Percentiles rank a stretch among this genome's conserved stretches.
Evolutionary conservation across 2,113 vertebrate genomes (phyloP).

Genomic region (Pterocles gutturalis): DNA sequence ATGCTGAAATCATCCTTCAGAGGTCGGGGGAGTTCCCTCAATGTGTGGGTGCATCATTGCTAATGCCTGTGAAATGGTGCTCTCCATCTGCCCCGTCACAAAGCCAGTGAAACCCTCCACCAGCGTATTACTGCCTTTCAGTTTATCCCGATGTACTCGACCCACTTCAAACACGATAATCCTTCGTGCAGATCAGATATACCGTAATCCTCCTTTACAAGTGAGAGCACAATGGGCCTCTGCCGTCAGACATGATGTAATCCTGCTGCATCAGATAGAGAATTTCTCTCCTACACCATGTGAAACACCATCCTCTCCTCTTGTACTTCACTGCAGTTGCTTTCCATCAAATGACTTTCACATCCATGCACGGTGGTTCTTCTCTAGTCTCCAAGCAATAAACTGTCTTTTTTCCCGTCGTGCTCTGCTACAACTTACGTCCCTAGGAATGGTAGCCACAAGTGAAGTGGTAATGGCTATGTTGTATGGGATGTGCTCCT

Average conservation of each 20-base stretch:
- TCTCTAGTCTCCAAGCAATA: background rate
- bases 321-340: background rate
- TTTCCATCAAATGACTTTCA: background rate
- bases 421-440: accelerated
- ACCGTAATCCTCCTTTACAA: constrained; percentile 62
- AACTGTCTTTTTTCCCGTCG: background rate
- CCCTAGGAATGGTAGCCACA: background rate
- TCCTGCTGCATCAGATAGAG: constrained; percentile 35
- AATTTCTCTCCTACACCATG: background rate
- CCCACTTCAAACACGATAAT: constrained; percentile 48
- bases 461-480: background rate
- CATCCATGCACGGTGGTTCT: background rate
- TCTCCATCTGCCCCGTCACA: background rate
- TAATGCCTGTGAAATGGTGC: background rate
- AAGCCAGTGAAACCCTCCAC: background rate
- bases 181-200: constrained; percentile 63
- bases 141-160: background rate
- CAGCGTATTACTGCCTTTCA: background rate
- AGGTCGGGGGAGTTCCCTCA: accelerated
- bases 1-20: accelerated
- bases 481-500: accelerated
- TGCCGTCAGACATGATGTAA: constrained; percentile 60
- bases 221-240: constrained; percentile 49
- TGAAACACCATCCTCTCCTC: constrained; percentile 3
- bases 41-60: background rate